Base-by-base conservation (phyloP, 2,113 vertebrate genomes). In the Varanus salvator region DNA sequence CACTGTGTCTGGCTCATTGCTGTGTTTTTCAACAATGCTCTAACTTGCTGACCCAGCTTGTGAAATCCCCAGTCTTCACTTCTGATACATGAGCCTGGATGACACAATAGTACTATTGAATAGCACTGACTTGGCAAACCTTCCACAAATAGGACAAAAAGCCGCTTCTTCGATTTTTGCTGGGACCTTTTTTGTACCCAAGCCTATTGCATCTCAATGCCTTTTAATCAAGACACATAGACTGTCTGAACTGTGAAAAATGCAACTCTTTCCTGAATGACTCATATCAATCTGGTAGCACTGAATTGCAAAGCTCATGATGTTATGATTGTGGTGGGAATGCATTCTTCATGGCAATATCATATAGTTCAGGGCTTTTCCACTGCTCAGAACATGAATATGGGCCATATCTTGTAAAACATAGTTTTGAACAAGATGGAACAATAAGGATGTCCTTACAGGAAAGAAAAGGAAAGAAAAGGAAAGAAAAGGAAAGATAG, bases 81-180 rank as follows among this genome's bases (percentile, higher is more conserved):
- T 93, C 0, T 17, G 89, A 80, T 89, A 89, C 82, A 87, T 81
- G 90, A 95, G 85, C 90, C 87, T 82, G 84, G 80, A 76, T 95
- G 86, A 94, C 92, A 89, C 72, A 94, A 94, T 94, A 84, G n/a
- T 84, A 71, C 92, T 85, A 81, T 80, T 96, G 94, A 94, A 93
- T 86, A 92, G 31, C 76, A 85, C 52, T 91, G 86, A 68, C 71
- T 93, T 92, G 93, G 94, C 94, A 95, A 90, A 52, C 38, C 48
- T 94, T 90, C 93, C 80, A 82, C 66, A 92, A 1, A 80, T n/a
- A 90, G 92, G 91, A 95, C 69, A 76, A 94, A 93, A 85, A 92
- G 50, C 17, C 85, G 80, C 76, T 88, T 68, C 88, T 93, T 80
- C 91, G 92, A 93, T 93, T 91, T 94, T 91, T 94, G n/a, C 85